Base-by-base conservation (phyloP, 2,888 invertebrate species). In the Agrotis clavis region DNA sequence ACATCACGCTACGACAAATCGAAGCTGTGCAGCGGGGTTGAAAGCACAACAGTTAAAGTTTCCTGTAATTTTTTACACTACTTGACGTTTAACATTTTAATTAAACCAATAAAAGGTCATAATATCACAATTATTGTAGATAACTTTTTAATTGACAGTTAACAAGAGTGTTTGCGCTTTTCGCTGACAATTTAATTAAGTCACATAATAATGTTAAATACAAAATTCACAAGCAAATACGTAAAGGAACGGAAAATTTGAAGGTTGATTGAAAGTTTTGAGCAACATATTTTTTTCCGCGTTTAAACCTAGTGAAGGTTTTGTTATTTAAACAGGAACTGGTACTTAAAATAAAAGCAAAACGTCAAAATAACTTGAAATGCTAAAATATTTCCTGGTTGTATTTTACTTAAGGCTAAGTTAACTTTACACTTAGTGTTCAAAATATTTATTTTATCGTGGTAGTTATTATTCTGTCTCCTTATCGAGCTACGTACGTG, bases 241-340 rank as follows among this genome's bases (percentile, higher is more conserved):
- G 7, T n/a, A 62, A 59, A 19, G 57, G 14, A 61, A 76, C n/a
- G 64, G 62, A 45, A 57, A 65, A 53, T 56, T 77, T 64, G 82
- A 79, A 77, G 78, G 77, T 41, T 77, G 50, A 57, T 81, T 66
- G 66, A 79, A 79, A 79, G 77, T 79, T 79, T 79, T 72, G 72
- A 77, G 41, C 63, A 51, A 51, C 13, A 48, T 77, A 63, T 63
- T 71, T 73, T 69, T 63, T 78, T 68, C 64, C 77, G 59, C 13
- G 16, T 66, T 11, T 11, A 54, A 77, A 67, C 68, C 64, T 67
- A 51, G 30, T 53, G 19, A 19, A 60, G 41, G 41, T 41, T 61
- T 59, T 51, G 6, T n/a, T 35, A 47, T 56, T 54, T 16, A 60
- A 64, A 60, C 65, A 62, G 65, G 62, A 81, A 81, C 56, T 57